Conservation (phyloP, 2,888 invertebrate genomes). For the Leptopterna dolabrata region DNA sequence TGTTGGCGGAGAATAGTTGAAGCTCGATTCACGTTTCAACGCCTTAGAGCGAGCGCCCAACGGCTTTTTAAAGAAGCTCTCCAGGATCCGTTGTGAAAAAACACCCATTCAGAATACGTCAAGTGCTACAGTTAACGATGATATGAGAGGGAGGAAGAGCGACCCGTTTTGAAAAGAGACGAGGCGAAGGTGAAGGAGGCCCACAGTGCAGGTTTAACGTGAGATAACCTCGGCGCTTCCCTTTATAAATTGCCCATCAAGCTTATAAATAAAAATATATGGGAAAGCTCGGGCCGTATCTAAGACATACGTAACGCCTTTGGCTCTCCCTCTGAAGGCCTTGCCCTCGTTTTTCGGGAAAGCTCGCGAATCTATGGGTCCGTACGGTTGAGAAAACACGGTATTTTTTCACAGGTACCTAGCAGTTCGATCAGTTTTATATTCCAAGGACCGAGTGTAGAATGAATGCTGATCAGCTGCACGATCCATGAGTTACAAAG, state of each 20-base stretch:
- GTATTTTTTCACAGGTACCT: neutral
- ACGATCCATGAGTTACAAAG: no score
- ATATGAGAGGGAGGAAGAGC: neutral
- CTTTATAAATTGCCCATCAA: constrained; percentile 20
- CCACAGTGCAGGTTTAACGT: neutral
- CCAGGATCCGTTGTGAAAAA: neutral
- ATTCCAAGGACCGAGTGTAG: no score
- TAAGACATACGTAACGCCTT: neutral
- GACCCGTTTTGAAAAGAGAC: neutral
- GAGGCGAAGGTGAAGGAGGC: neutral
- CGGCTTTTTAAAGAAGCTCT: neutral
- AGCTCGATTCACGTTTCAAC: neutral
- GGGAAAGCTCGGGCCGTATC: neutral
- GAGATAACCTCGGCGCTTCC: constrained; percentile 4
- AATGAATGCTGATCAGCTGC: no score
- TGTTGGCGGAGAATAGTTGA: neutral
- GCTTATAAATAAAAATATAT: constrained; percentile 1
- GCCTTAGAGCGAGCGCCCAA: neutral
- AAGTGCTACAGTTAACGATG: constrained; percentile 7
- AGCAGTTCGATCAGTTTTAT: no score
- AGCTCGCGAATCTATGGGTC: neutral
- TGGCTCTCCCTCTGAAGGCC: neutral
- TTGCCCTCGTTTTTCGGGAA: neutral
- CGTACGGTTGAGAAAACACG: neutral
- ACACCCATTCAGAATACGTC: neutral